A percentile compares a stretch with the other conserved stretches of the same genome.
These are phyloP conservation scores for Psittacus erithacus DNA, from an alignment of 2,113 vertebrate genomes.

Conservation along the genomic window DNA sequence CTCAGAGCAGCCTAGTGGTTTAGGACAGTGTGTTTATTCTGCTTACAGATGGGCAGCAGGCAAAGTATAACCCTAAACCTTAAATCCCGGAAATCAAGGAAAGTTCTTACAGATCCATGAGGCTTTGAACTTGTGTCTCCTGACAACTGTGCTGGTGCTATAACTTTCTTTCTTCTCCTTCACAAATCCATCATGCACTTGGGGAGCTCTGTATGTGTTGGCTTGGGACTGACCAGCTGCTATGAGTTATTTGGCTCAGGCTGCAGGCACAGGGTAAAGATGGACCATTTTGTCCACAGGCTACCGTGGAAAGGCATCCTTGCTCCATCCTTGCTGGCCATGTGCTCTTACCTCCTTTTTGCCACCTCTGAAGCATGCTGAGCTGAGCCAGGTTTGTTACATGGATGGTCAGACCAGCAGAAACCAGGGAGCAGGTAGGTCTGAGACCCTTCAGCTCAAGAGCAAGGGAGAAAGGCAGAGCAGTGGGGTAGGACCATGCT, in stretches of 20 bases:
- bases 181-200: accelerated
- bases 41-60: not conserved
- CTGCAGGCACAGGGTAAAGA: not conserved
- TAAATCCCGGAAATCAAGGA: not conserved
- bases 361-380: not conserved
- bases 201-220: not conserved
- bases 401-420: not conserved
- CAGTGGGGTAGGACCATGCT: not conserved
- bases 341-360: not conserved
- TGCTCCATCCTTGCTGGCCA: not conserved
- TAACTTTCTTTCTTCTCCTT: not conserved
- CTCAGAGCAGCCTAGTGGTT: not conserved
- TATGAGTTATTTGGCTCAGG: not conserved
- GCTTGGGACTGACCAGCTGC: not conserved
- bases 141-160: not conserved
- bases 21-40: not conserved
- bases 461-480: not conserved
- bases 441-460: not conserved
- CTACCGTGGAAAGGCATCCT: not conserved
- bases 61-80: not conserved
- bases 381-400: not conserved
- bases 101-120: not conserved
- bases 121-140: not conserved
- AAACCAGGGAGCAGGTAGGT: not conserved
- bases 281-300: not conserved